Base-by-base conservation (phyloP, 2,113 vertebrate species). In the Jaculus jaculus region DNA sequence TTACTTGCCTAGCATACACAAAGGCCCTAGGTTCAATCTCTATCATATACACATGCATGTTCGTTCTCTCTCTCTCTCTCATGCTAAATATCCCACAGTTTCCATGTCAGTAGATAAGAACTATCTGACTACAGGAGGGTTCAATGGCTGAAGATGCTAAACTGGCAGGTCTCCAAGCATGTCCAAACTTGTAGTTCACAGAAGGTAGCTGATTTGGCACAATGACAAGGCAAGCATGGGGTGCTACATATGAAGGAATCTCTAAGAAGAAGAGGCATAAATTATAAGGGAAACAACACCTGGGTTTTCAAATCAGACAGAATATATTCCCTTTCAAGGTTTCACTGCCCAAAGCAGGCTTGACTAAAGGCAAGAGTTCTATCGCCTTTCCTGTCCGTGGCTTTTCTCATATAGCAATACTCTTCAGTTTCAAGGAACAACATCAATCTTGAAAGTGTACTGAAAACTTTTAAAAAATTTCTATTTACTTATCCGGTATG, bases 241-340 rank as follows among this genome's bases (percentile, higher is more conserved):
- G 80, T 78, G 92, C 82, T 91, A 90, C 90, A 73, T 79, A 39
- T 96, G 87, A 89, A 96, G 60, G 72, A 90, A 93, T 83, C 81
- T 93, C 93, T 95, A 77, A 92, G 93, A 87, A 89, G 89, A 92
- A 58, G 71, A 97, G 75, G 75, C 93, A 92, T 63, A 92, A 89
- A 51, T 51, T 51, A 51, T 51, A 51, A 8, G 12, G 84, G 94
- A 89, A 65, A 37, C 11, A 79, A 9, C 87, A 42, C 73, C 90
- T 95, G 51, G 51, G 12, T 12, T 51, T n/a, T n/a, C n/a, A 51
- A 51, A 51, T 12, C 51, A 51, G 51, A 51, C 7, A 12, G 80
- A 94, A 89, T 69, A 39, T 15, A 79, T 10, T 89, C 42, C 73
- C 90, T 95, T 95, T 87, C 79, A 69, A 94, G 82, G 92, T 89